Evolutionary conservation across 2,888 invertebrate species (phyloP).

Genomic region (Mesorhabditis spiculigera): DNA sequence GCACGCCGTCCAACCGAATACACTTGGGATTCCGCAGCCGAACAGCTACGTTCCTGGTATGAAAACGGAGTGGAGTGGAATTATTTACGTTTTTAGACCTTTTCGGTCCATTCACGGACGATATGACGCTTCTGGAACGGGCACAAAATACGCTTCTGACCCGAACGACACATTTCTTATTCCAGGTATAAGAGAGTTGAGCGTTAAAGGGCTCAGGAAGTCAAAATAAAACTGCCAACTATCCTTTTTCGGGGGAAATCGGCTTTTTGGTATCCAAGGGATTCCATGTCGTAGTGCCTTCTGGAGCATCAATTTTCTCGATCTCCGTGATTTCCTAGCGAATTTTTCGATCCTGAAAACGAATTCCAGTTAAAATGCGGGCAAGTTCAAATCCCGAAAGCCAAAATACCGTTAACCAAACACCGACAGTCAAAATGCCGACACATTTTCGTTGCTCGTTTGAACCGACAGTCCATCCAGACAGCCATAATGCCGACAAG

Average conservation of each 20-base stretch:
- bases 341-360: too few relatives aligned
- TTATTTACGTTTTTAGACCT: slow-evolving; percentile 32
- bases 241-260: slow-evolving; percentile 18
- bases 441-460: too few relatives aligned
- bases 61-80: neutral
- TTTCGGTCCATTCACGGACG: slow-evolving; percentile 39
- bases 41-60: slow-evolving; percentile 52
- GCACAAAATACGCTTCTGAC: slow-evolving; percentile 19
- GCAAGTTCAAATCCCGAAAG: too few relatives aligned
- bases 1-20: slow-evolving; percentile 39
- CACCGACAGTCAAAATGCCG: too few relatives aligned
- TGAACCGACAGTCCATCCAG: too few relatives aligned
- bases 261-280: slow-evolving; percentile 12
- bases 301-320: neutral
- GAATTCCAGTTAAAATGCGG: too few relatives aligned
- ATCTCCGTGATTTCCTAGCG: too few relatives aligned
- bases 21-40: slow-evolving; percentile 43
- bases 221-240: neutral
- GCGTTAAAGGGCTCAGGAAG: too few relatives aligned
- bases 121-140: slow-evolving; percentile 33
- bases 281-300: slow-evolving; percentile 5
- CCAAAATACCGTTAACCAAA: too few relatives aligned
- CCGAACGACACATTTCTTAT: slow-evolving; percentile 11
- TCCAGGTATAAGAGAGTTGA: slow-evolving; percentile 6
- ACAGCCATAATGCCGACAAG: too few relatives aligned